A percentile compares a stretch with the other conserved stretches of the same genome.
These are phyloP conservation scores for Lophius americanus DNA, from an alignment of 2,797 vertebrate species.

Conservation along the genomic window DNA sequence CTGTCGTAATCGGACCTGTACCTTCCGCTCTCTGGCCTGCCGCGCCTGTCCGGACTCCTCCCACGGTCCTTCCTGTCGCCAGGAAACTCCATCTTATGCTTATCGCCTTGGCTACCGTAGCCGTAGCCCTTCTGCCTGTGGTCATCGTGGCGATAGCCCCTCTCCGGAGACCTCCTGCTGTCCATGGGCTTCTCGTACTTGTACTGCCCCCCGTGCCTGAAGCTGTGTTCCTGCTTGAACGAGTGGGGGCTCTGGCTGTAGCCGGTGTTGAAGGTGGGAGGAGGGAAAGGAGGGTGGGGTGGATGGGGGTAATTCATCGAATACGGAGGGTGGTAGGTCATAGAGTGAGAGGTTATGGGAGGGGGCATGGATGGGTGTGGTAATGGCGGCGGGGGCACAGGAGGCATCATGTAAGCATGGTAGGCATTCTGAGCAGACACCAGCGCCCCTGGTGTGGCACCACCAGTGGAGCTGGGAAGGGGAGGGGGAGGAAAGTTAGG, in stretches of 20 bases:
- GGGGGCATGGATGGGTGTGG: slow-evolving; percentile 84
- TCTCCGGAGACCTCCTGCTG: slow-evolving; percentile 86
- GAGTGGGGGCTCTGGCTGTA: slow-evolving; percentile 83
- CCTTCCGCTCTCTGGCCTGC: slow-evolving; percentile 84
- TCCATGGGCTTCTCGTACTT: slow-evolving; percentile 83
- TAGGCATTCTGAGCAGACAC: slow-evolving; percentile 84
- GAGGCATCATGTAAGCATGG: slow-evolving; percentile 87
- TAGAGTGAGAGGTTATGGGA: slow-evolving; percentile 81
- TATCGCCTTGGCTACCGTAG: slow-evolving; percentile 79
- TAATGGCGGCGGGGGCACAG: slow-evolving; percentile 84
- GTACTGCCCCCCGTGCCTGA: slow-evolving; percentile 82
- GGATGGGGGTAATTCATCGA: slow-evolving; percentile 87
- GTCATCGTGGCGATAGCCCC: slow-evolving; percentile 88
- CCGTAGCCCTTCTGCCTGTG: slow-evolving; percentile 87
- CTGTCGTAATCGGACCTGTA: slow-evolving; percentile 88
- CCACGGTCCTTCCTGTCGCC: slow-evolving; percentile 88
- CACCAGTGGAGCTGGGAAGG: slow-evolving; percentile 79
- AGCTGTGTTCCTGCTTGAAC: slow-evolving; percentile 79
- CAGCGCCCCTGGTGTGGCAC: slow-evolving; percentile 69
- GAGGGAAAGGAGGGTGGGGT: slow-evolving; percentile 83
- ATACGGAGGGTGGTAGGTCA: slow-evolving; percentile 88
- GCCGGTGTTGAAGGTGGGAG: slow-evolving; percentile 82
- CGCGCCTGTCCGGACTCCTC: slow-evolving; percentile 85
- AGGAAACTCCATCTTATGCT: slow-evolving; percentile 83
- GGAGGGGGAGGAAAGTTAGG: slow-evolving; percentile 92